Conservation (phyloP, 2,113 vertebrate genomes). For the Halichoeres trimaculatus region DNA sequence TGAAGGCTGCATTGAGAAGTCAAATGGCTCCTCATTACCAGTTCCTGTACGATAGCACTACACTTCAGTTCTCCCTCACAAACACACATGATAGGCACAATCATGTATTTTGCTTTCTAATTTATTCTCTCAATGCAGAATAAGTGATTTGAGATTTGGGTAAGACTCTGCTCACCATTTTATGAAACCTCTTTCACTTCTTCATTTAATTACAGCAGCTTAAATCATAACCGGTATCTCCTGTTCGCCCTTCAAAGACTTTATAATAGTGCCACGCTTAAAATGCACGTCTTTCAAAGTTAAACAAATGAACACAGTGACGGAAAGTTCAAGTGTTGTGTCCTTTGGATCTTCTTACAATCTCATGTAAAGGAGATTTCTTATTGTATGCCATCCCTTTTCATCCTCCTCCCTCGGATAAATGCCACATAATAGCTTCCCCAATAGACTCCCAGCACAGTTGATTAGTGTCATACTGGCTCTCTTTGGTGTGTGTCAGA, state of each 20-base stretch:
- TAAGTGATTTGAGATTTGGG: too few species aligned
- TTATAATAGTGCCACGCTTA: too few species aligned
- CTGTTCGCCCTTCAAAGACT: too few species aligned
- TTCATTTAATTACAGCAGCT: too few species aligned
- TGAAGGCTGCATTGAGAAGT: constrained; percentile 52
- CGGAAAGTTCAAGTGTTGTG: neutral
- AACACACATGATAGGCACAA: too few species aligned
- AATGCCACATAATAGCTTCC: constrained; percentile 21
- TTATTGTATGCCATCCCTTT: constrained; percentile 14
- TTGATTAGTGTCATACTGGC: constrained; percentile 52
- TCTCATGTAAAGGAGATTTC: neutral
- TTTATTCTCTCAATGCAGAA: neutral
- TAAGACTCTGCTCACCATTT: too few species aligned
- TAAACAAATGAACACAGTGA: neutral
- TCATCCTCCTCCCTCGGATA: constrained; percentile 21
- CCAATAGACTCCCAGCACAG: constrained; percentile 36
- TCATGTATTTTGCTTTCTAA: too few species aligned
- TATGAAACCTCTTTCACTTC: neutral
- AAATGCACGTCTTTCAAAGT: too few species aligned
- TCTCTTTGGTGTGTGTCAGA: constrained; percentile 37
- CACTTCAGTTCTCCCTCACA: neutral
- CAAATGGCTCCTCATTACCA: constrained; percentile 35
- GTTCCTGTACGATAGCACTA: constrained; percentile 33
- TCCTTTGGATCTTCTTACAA: neutral
- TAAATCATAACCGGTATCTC: too few species aligned